A percentile compares a stretch with the other conserved stretches of the same genome.
Conservation (phyloP, 2,888 invertebrate species). For the Fissipunctia ypsillon region DNA sequence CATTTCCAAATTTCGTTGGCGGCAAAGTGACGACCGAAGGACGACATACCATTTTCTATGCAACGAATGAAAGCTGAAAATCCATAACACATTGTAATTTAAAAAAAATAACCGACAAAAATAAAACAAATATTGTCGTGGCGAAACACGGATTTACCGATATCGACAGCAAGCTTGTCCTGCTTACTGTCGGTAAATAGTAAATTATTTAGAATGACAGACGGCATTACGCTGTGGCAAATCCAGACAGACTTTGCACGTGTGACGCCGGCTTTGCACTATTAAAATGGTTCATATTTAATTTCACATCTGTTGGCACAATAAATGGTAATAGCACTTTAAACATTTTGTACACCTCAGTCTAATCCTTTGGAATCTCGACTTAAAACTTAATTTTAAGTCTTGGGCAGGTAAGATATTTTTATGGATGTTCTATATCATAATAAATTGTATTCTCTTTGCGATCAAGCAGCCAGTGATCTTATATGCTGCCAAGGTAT, state of each 20-base stretch:
- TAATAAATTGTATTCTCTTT: conserved; percentile 83
- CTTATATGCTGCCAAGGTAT: conserved; percentile 91
- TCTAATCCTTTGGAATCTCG: background rate
- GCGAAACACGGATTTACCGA: conserved; percentile 10
- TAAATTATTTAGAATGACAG: conserved; percentile 33
- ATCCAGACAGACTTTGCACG: conserved; percentile 12
- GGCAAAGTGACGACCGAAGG: background rate
- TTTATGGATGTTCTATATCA: conserved; percentile 32
- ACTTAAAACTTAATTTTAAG: background rate
- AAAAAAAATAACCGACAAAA: background rate
- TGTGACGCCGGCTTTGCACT: conserved; percentile 7
- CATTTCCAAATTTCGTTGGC: background rate
- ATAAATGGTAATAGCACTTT: conserved; percentile 46
- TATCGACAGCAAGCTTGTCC: background rate
- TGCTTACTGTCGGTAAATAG: background rate
- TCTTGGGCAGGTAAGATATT: conserved; percentile 40
- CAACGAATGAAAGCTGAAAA: background rate
- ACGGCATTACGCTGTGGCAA: background rate
- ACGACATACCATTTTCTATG: background rate
- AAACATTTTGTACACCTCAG: conserved; percentile 26
- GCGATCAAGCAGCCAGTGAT: conserved; percentile 89
- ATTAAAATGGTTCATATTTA: conserved; percentile 30
- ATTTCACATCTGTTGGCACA: conserved; percentile 40
- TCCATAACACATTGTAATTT: background rate
- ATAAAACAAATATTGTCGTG: background rate